Base-by-base conservation (phyloP, 2,888 invertebrate species). In the Osmoderma eremita region DNA sequence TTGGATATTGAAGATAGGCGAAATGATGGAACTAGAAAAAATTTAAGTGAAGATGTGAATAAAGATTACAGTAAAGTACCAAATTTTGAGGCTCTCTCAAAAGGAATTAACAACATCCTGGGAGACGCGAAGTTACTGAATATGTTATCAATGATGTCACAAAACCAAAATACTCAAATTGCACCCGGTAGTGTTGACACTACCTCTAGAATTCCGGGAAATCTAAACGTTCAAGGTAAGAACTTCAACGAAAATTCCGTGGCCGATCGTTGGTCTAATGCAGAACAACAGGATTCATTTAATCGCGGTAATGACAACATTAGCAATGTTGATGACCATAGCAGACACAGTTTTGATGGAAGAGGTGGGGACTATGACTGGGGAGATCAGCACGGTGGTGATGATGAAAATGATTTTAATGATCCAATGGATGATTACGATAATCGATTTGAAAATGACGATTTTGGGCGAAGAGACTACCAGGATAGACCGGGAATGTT, bases 71-170 rank as follows among this genome's bases (percentile, higher is more conserved):
- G 72, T 56, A 77, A 75, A 67, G 85, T 84, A 39, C 86, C 82
- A 0, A 83, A 88, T 77, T 85, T 87, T 72, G 84, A 86, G 51
- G 88, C 83, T n/a, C 86, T 88, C 71, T 87, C 88, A 2, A 86
- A 86, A 76, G 87, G 88, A 30, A 87, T 88, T 63, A 87, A 87
- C 75, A 85, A 82, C 68, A 88, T 89, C 71, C 82, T 89, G 51
- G 88, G 88, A 12, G 88, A 89, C 83, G 85, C 86, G 73, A 88
- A 88, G 78, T 83, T 89, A 63, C 83, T 88, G 81, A 87, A 85
- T 74, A 87, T 88, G 74, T 79, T 89, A 20, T 86, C 86, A 20
- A 75, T 81, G 73, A 82, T 82, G 3, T 77, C 81, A 1, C 78
- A 82, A 70, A 80, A 77, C 69, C 78, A 79, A 68, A 77, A 41